Evolutionary conservation across 2,113 vertebrate genomes (phyloP).

Genomic region (Zootoca vivipara): DNA sequence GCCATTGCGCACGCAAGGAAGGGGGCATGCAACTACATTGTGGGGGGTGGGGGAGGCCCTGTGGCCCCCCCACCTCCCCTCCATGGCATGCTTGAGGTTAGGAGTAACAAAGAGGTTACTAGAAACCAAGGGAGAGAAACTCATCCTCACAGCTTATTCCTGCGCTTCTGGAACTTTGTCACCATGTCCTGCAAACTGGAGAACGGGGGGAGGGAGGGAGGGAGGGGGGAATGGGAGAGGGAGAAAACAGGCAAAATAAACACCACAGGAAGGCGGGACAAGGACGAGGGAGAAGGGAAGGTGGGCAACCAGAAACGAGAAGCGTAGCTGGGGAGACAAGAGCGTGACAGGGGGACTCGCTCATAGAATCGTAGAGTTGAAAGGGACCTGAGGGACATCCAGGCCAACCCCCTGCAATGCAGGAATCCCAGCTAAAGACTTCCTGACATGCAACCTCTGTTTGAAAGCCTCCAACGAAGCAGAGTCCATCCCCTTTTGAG

Average conservation of each 20-base stretch:
- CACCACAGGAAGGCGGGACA: not conserved
- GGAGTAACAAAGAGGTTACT: slow-evolving; percentile 52
- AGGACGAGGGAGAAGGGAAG: not conserved
- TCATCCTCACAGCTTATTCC: slow-evolving; percentile 94
- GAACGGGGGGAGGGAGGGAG: slow-evolving; percentile 52
- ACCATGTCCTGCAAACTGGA: slow-evolving; percentile 98
- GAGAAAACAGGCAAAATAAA: not conserved
- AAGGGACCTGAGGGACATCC: too few relatives aligned
- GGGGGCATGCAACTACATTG: not conserved
- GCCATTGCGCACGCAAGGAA: not conserved
- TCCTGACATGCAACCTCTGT: too few relatives aligned
- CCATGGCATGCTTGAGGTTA: slow-evolving; percentile 57
- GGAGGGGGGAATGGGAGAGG: slow-evolving; percentile 29
- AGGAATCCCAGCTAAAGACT: too few relatives aligned
- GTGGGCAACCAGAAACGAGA: not conserved
- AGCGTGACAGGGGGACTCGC: too few relatives aligned
- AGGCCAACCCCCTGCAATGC: too few relatives aligned
- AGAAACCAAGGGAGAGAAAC: slow-evolving; percentile 58
- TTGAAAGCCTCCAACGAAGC: too few relatives aligned
- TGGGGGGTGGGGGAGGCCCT: not conserved
- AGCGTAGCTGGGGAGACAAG: not conserved
- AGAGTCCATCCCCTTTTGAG: too few relatives aligned
- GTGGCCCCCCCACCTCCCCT: slow-evolving; percentile 4
- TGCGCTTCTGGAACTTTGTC: slow-evolving; percentile 98
- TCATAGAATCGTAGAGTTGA: too few relatives aligned